Conservation (phyloP, 2,113 vertebrate genomes). For the Tringa solitaria region DNA sequence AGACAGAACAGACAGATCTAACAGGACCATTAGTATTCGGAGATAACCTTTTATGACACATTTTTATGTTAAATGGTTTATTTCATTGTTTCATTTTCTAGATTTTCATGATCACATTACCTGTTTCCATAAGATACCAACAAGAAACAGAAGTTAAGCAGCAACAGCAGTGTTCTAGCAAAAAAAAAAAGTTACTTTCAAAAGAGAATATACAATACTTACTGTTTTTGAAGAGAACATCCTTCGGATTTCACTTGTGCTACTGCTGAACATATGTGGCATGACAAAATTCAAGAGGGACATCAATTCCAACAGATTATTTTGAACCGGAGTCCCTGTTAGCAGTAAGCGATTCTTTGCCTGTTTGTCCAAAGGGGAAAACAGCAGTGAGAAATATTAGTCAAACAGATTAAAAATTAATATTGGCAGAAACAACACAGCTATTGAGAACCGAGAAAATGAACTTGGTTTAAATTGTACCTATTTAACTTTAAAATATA, state of each 20-base stretch:
- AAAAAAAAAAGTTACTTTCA: background rate
- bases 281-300: slow-evolving; percentile 98
- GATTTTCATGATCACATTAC: background rate
- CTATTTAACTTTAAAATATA: background rate
- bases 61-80: background rate
- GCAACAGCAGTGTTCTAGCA: background rate
- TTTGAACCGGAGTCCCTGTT: slow-evolving; percentile 95
- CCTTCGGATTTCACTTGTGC: slow-evolving; percentile 88
- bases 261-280: slow-evolving; percentile 97
- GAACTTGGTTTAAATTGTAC: background rate
- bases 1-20: background rate
- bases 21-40: background rate
- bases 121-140: background rate
- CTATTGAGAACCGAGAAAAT: background rate
- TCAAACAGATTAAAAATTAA: background rate
- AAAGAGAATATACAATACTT: slow-evolving; percentile 7
- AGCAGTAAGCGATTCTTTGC: slow-evolving; percentile 90
- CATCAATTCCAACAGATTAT: slow-evolving; percentile 94
- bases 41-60: background rate
- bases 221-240: slow-evolving; percentile 94
- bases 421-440: background rate
- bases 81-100: background rate
- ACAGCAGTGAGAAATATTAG: background rate
- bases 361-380: slow-evolving; percentile 59
- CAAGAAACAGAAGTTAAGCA: background rate